A percentile compares a stretch with the other conserved stretches of the same genome.
Evolutionary conservation across 2,113 vertebrate species (phyloP).

Genomic region (Eptatretus burgeri): DNA sequence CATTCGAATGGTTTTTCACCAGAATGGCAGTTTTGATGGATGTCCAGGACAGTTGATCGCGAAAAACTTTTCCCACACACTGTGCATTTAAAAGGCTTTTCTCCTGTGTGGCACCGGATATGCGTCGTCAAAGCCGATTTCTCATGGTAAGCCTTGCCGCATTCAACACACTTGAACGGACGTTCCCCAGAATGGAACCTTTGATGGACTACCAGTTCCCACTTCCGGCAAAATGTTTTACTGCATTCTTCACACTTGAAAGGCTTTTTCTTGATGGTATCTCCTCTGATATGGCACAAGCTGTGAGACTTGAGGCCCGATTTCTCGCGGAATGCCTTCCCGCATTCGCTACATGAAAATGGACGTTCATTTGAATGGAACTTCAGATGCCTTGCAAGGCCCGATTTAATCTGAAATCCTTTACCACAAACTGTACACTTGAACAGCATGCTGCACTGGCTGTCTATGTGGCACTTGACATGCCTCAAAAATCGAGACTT

Average conservation of each 20-base stretch:
- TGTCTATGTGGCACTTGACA: neutral
- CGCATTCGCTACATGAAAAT: slow-evolving; percentile 18
- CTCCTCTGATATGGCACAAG: too few species aligned
- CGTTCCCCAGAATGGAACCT: neutral
- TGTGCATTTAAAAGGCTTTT: neutral
- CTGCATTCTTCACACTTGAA: neutral
- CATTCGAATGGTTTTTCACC: neutral
- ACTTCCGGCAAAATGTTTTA: neutral
- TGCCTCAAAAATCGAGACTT: neutral
- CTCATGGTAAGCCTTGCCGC: neutral
- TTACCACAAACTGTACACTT: slow-evolving; percentile 16
- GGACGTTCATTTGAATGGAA: slow-evolving; percentile 15
- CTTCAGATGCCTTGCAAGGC: slow-evolving; percentile 16
- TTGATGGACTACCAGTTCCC: neutral
- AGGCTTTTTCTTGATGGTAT: too few species aligned
- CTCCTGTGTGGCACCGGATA: neutral
- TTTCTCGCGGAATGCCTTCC: slow-evolving; percentile 16
- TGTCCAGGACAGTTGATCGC: neutral
- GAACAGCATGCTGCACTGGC: neutral
- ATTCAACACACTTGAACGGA: neutral
- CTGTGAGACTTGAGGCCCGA: slow-evolving; percentile 15
- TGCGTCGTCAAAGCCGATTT: neutral
- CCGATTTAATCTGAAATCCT: slow-evolving; percentile 15
- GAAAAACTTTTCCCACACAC: neutral
- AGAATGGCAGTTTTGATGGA: neutral